Conservation (phyloP, 1,140 invertebrate species). For the Papilio polyxenes region DNA sequence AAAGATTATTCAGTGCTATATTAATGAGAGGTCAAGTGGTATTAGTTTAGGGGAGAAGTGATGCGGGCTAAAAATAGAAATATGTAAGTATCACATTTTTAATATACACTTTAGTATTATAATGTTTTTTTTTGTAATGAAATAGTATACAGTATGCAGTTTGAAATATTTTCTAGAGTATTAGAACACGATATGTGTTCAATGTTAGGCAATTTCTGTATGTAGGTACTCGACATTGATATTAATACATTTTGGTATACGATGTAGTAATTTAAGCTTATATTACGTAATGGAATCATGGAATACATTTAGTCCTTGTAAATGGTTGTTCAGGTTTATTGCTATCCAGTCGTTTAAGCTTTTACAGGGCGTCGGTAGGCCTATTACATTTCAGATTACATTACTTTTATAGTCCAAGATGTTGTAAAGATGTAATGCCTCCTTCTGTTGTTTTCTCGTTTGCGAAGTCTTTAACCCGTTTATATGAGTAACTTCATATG, state of each 20-base stretch:
- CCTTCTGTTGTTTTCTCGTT: slow-evolving; percentile 2
- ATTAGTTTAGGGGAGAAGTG: slow-evolving; percentile 22
- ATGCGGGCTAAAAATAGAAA: slow-evolving; percentile 24
- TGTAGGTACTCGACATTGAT: not conserved
- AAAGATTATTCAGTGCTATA: not conserved
- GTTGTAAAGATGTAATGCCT: slow-evolving; percentile 21
- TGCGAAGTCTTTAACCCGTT: not conserved
- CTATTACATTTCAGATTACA: slow-evolving; percentile 16
- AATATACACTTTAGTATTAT: not conserved
- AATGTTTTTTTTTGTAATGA: not conserved
- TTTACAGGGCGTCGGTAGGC: slow-evolving; percentile 20
- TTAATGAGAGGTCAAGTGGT: slow-evolving; percentile 20
- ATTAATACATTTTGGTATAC: not conserved
- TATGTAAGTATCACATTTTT: slow-evolving; percentile 1
- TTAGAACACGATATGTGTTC: too few relatives aligned
- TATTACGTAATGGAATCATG: slow-evolving; percentile 6
- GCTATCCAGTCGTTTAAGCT: slow-evolving; percentile 44
- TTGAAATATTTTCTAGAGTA: too few relatives aligned
- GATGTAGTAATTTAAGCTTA: not conserved
- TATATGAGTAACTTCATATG: not conserved
- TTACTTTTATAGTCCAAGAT: slow-evolving; percentile 15
- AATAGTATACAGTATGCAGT: too few relatives aligned
- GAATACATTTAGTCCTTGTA: slow-evolving; percentile 6
- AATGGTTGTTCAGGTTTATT: slow-evolving; percentile 38
- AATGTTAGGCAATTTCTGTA: too few relatives aligned